Evolutionary conservation across 2,888 invertebrate species (phyloP).

Genomic region (Formica aserva): DNA sequence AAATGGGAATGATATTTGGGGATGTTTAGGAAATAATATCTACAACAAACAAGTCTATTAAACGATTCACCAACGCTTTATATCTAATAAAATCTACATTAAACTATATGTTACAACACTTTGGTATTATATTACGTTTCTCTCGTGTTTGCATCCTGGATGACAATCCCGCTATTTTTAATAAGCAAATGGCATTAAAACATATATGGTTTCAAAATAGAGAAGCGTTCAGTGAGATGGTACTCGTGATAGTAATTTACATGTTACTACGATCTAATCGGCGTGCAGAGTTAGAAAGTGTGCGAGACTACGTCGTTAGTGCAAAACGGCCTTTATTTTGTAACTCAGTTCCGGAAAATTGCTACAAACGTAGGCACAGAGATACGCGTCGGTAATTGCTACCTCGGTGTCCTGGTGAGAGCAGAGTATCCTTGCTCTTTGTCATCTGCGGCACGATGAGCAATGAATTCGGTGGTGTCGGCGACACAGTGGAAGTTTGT

Average conservation of each 20-base stretch:
- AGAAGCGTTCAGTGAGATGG: not conserved
- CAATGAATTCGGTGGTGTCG: slow-evolving; percentile 85
- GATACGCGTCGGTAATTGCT: slow-evolving; percentile 68
- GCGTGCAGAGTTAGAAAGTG: not conserved
- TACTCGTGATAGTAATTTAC: slow-evolving; percentile 21
- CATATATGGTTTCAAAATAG: not conserved
- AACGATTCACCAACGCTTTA: slow-evolving; percentile 10
- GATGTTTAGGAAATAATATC: not conserved
- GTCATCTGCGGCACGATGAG: slow-evolving; percentile 86
- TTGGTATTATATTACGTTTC: slow-evolving; percentile 17
- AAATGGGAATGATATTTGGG: not conserved
- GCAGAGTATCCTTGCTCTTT: slow-evolving; percentile 84
- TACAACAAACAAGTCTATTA: not conserved
- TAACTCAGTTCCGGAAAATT: not conserved
- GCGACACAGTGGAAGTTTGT: slow-evolving; percentile 84
- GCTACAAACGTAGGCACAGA: not conserved
- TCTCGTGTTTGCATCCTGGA: slow-evolving; percentile 8
- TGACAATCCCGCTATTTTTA: slow-evolving; percentile 36
- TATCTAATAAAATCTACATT: slow-evolving; percentile 22
- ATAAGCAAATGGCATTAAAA: slow-evolving; percentile 39
- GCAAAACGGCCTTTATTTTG: not conserved
- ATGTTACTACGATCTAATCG: slow-evolving; percentile 30
- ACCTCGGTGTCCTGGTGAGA: slow-evolving; percentile 85
- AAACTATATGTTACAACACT: slow-evolving; percentile 31
- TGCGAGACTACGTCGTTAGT: slow-evolving; percentile 4